phyloP scores from a whole-genome alignment of 2,113 vertebrate genomes.

The Pipa parva region DNA sequence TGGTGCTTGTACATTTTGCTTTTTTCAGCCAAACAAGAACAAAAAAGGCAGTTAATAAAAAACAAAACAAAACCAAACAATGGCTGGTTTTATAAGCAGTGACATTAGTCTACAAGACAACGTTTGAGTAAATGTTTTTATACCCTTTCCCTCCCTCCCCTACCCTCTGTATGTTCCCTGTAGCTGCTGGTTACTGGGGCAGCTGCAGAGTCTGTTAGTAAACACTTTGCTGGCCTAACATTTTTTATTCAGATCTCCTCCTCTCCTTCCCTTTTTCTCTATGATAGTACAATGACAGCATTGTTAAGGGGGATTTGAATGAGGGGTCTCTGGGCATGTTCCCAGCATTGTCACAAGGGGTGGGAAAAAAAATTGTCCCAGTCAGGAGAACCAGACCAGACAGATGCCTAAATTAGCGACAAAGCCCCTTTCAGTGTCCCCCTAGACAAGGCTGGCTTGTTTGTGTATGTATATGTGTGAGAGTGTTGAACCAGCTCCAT shows the following conservation, averaged over 20 bases:
- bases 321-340: slow-evolving; percentile 77
- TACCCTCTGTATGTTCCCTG: slow-evolving; percentile 4
- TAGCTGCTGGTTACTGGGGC: slow-evolving; percentile 48
- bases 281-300: slow-evolving; percentile 80
- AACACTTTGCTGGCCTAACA: slow-evolving; percentile 78
- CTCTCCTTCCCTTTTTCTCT: slow-evolving; percentile 65
- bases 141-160: slow-evolving; percentile 16
- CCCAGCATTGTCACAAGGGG: slow-evolving; percentile 77
- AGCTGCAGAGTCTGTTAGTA: slow-evolving; percentile 85
- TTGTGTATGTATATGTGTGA: slow-evolving; percentile 59
- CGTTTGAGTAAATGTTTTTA: slow-evolving; percentile 53
- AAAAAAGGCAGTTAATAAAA: slow-evolving; percentile 16
- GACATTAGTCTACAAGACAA: slow-evolving; percentile 43
- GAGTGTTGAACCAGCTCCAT: slow-evolving; percentile 65
- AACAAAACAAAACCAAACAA: neutral
- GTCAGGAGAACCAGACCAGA: slow-evolving; percentile 74
- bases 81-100: slow-evolving; percentile 30
- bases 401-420: slow-evolving; percentile 90
- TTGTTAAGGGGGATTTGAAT: slow-evolving; percentile 85
- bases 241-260: slow-evolving; percentile 75
- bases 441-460: slow-evolving; percentile 78
- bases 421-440: slow-evolving; percentile 76
- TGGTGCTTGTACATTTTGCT: slow-evolving; percentile 19
- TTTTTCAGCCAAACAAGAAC: slow-evolving; percentile 25
- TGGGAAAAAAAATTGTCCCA: slow-evolving; percentile 66